These are phyloP conservation scores for Xestia c-nigrum DNA, from an alignment of 2,888 invertebrate genomes.

Conservation along the genomic window DNA sequence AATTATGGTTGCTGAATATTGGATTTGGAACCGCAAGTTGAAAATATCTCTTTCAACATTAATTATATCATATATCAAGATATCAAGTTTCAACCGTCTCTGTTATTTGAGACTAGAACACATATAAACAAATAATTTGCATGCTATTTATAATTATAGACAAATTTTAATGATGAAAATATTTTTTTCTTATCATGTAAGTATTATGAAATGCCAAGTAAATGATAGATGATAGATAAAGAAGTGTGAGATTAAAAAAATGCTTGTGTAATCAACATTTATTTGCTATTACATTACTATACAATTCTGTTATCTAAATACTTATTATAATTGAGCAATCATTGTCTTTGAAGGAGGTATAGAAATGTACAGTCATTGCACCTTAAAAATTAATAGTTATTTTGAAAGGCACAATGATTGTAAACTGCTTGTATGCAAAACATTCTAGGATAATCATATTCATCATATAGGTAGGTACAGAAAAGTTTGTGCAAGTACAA, in stretches of 20 bases:
- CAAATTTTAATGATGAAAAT: neutral
- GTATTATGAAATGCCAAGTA: neutral
- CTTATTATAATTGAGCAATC: constrained; percentile 54
- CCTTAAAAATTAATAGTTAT: neutral
- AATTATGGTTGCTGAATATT: neutral
- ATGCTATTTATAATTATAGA: neutral
- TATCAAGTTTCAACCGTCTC: neutral
- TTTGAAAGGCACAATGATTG: neutral
- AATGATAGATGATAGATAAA: constrained; percentile 1
- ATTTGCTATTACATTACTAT: constrained; percentile 30
- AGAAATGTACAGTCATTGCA: neutral
- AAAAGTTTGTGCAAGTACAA: neutral
- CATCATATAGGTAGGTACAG: too few relatives aligned
- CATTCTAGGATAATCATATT: neutral
- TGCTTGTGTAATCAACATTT: constrained; percentile 25
- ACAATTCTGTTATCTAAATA: constrained; percentile 30
- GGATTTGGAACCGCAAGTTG: neutral
- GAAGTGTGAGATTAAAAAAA: constrained; percentile 20
- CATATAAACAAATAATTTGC: neutral
- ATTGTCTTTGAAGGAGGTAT: neutral
- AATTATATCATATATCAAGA: neutral
- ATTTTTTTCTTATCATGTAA: neutral
- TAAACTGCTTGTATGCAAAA: neutral
- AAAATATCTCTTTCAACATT: neutral
- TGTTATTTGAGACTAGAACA: neutral